Evolutionary conservation across 2,888 invertebrate species (phyloP), one percentile per base, ranked within the genome.

Genomic region (Drosophila maculinotata): DNA sequence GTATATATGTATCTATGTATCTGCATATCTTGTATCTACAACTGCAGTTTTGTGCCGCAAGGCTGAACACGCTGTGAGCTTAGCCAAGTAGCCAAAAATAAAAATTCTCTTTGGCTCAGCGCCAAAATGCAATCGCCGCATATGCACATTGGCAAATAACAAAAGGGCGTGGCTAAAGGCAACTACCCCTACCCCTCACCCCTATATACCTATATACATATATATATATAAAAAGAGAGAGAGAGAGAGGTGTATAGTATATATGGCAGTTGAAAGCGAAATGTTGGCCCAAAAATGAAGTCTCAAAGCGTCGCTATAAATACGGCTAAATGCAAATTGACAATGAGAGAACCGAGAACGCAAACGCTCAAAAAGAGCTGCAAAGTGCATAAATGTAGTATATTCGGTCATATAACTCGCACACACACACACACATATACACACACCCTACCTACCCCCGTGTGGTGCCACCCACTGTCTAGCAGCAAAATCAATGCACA

Each of bases 61-160:
- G 59, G 57, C 69, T 60, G 57, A 31, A 49, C 45, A 47, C 36
- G 42, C 53, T 58, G 65, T 56, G 69, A 81, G 81, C 81, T 87
- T 63, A 79, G 77, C 74, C 74, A 80, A 83, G 76, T 67, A 74
- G 70, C 87, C 81, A 85, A 88, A 86, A 88, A 86, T 88, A 88
- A 87, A 69, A 73, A 65, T 85, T 58, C 74, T 63, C 67, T 47
- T 72, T 86, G 86, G 86, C 86, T 44, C 6, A 23, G 23, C 20
- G 81, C 86, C 86, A 87, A 69, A 84, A 81, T 79, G 70, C 69
- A 87, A 69, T 63, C 35, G 45, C 30, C 45, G 49, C 36, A 44
- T 9, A n/a, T 42, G 53, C 69, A 80, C 62, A 62, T 47, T 48
- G 51, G 54, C 70, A 69, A 54, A 53, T 35, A 8, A 33, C 9